Percentiles rank a stretch among this genome's conserved stretches.
phyloP scores from a whole-genome alignment of 2,797 vertebrate species.

The Bovichtus diacanthus region DNA sequence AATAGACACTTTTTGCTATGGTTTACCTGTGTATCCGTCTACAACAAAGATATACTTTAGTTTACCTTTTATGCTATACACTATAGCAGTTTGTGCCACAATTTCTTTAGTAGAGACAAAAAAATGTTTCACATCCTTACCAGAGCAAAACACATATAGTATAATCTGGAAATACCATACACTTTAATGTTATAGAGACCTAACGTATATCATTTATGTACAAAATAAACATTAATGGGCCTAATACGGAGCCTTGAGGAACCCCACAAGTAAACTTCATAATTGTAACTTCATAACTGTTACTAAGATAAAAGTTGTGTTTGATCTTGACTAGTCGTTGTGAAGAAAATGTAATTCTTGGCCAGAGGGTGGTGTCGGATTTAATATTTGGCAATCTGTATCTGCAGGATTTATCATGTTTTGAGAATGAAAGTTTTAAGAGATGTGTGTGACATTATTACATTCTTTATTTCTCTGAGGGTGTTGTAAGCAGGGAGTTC shows the following conservation, averaged over 20 bases:
- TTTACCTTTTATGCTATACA: too few species aligned
- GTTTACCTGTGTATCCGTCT: too few species aligned
- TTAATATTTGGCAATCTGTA: background rate
- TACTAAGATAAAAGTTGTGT: background rate
- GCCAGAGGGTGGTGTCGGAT: background rate
- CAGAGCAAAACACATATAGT: too few species aligned
- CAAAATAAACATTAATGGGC: background rate
- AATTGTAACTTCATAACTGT: background rate
- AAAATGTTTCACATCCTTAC: too few species aligned
- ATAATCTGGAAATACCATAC: too few species aligned
- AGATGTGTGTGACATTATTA: background rate
- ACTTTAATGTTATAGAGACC: too few species aligned
- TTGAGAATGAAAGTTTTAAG: background rate
- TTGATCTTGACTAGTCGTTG: too few species aligned
- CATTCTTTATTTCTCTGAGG: too few species aligned
- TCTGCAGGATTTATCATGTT: background rate
- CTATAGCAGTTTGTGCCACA: too few species aligned
- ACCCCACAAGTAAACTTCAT: background rate
- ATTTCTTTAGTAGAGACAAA: too few species aligned
- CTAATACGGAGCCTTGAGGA: background rate
- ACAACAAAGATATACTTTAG: too few species aligned
- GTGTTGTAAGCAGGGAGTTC: background rate
- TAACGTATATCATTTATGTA: background rate
- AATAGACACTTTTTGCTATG: too few species aligned
- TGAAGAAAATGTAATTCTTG: background rate